Evolutionary conservation across 1,140 invertebrate genomes (phyloP).

Genomic region (Daktulosphaira vitifoliae): DNA sequence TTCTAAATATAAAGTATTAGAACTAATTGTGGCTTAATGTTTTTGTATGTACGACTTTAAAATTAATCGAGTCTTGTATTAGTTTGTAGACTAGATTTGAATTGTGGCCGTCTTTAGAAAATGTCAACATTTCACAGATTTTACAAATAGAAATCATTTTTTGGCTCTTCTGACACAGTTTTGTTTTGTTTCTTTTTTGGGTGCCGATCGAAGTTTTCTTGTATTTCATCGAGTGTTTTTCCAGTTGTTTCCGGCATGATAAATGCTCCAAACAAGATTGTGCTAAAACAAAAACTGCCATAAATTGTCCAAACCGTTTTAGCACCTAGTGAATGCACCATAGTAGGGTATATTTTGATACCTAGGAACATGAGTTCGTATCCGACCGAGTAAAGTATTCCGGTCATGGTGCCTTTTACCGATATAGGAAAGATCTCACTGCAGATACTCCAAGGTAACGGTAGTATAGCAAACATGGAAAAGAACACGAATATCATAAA

Average conservation of each 20-base stretch:
- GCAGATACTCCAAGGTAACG: conserved; percentile 43
- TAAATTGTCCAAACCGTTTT: conserved; percentile 54
- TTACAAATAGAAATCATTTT: too few relatives aligned
- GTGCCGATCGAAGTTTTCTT: too few relatives aligned
- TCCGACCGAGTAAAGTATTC: conserved; percentile 47
- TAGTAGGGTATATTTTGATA: conserved; percentile 49
- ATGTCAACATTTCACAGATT: too few relatives aligned
- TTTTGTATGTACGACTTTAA: too few relatives aligned
- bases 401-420: conserved; percentile 46
- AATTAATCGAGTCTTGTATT: too few relatives aligned
- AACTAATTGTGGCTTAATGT: too few relatives aligned
- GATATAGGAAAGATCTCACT: conserved; percentile 44
- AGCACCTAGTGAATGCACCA: conserved; percentile 45
- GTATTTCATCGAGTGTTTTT: conserved; percentile 65
- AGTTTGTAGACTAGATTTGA: too few relatives aligned
- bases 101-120: too few relatives aligned
- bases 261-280: conserved; percentile 50
- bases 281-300: conserved; percentile 46
- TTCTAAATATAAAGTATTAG: too few relatives aligned
- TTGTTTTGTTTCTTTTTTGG: too few relatives aligned
- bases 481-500: conserved; percentile 42
- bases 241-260: conserved; percentile 74
- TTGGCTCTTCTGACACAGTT: too few relatives aligned
- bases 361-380: conserved; percentile 46
- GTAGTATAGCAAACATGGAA: conserved; percentile 43